phyloP scores from a whole-genome alignment of 2,888 invertebrate species.

The Caenorhabditis sp. region DNA sequence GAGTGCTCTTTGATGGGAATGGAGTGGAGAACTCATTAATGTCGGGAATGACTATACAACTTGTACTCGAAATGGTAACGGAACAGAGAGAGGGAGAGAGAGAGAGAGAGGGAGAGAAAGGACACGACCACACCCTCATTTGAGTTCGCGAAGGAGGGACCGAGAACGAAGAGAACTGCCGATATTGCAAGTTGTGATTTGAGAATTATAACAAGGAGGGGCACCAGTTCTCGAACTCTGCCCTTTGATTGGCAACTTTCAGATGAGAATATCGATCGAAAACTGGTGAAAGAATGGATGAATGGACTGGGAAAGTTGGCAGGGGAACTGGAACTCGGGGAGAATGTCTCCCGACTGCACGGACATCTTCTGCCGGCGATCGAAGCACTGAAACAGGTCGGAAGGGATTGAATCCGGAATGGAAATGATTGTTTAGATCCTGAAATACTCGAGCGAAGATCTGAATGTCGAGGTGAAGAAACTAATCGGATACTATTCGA shows the following conservation, averaged over 20 bases:
- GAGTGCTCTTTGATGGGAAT: conserved; percentile 3
- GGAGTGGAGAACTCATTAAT: conserved; percentile 20
- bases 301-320: conserved; percentile 20
- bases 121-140: conserved; percentile 13
- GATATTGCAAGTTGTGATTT: too few species aligned
- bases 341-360: conserved; percentile 37
- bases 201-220: too few species aligned
- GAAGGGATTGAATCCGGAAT: neutral
- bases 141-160: neutral
- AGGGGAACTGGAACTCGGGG: conserved; percentile 33
- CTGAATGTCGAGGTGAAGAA: conserved; percentile 16
- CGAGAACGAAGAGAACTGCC: too few species aligned
- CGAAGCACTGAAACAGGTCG: conserved; percentile 26
- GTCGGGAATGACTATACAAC: conserved; percentile 25
- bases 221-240: too few species aligned
- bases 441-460: conserved; percentile 6
- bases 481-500: conserved; percentile 22
- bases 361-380: conserved; percentile 28
- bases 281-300: conserved; percentile 36
- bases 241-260: neutral
- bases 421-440: conserved; percentile 12
- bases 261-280: conserved; percentile 4
- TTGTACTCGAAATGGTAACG: neutral
- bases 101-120: too few species aligned
- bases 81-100: neutral